These are phyloP conservation scores for Chrosomus eos DNA, from an alignment of 2,797 vertebrate species.

Conservation along the genomic window DNA sequence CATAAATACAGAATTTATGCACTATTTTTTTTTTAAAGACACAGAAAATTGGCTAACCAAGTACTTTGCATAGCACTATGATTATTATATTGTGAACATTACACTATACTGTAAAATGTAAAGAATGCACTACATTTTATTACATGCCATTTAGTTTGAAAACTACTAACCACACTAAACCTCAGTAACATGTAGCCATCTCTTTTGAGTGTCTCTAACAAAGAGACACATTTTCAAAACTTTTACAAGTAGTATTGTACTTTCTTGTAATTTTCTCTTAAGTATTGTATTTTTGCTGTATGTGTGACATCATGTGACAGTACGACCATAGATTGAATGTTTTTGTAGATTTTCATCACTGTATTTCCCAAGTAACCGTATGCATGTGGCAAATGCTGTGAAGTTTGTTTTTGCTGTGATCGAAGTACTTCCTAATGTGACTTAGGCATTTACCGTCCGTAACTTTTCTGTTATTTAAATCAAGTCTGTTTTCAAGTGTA, in stretches of 20 bases:
- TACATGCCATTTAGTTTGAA: too few relatives aligned
- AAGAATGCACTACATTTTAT: too few relatives aligned
- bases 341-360: constrained; percentile 39
- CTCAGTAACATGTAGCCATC: background rate
- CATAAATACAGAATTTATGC: background rate
- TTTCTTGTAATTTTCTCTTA: background rate
- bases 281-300: constrained; percentile 2
- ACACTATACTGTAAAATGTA: too few relatives aligned
- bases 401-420: constrained; percentile 12
- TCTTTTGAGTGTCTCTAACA: background rate
- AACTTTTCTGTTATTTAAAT: constrained; percentile 11
- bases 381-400: constrained; percentile 42
- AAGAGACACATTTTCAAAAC: background rate
- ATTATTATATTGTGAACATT: background rate
- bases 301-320: constrained; percentile 4
- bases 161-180: constrained; percentile 3
- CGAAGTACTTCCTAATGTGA: constrained; percentile 20
- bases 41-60: background rate
- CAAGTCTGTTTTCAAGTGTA: background rate
- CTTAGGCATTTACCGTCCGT: constrained; percentile 26
- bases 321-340: constrained; percentile 23
- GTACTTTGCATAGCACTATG: constrained; percentile 13
- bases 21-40: background rate
- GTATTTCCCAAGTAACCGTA: constrained; percentile 32
- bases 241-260: background rate